Base-by-base conservation (phyloP, 2,113 vertebrate species). In the Gallinago paraguaiae region DNA sequence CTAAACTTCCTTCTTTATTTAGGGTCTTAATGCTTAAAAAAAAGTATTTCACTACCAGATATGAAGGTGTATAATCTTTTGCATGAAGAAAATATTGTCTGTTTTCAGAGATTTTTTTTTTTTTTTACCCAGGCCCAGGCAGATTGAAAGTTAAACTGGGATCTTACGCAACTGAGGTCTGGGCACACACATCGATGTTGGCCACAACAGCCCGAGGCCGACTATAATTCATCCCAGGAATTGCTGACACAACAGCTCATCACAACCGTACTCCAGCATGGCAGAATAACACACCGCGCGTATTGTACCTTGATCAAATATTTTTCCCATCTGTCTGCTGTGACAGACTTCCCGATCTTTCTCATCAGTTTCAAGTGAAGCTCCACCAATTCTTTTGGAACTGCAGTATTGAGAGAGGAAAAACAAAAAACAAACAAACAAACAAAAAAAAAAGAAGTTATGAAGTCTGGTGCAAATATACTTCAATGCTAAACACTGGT, bases 281-380 rank as follows among this genome's bases (percentile, higher is more conserved):
- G 28, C 69, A 90, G 65, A 71, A 53, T 4, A 88, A 90, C 2
- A 81, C 64, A 86, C 71, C 17, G 3, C 6, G 22, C 37, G 31
- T 18, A 78, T 69, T 95, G 98, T 98, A 99, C 99, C 99, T 99
- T 99, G 82, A 99, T 98, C 93, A 99, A 98, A 97, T 99, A 99
- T 97, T 99, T 99, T 96, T 99, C 99, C 99, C 99, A 99, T 98
- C 99, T 99, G 86, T 99, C 99, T 67, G 98, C 98, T 3, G 99
- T 98, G 91, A 99, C 99, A 39, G 98, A 99, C 97, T 99, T 99
- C 35, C 99, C 99, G 93, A 99, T 98, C 96, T 99, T 99, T 93
- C 99, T 98, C 97, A 99, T 99, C 93, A 99, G 97, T 98, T 99
- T 99, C 97, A 99, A 98, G 69, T 99, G 99, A 86, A 99, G 99